A percentile compares a stretch with the other conserved stretches of the same genome.
Evolutionary conservation across 2,113 vertebrate genomes (phyloP).

Genomic region (Aegithalos caudatus): DNA sequence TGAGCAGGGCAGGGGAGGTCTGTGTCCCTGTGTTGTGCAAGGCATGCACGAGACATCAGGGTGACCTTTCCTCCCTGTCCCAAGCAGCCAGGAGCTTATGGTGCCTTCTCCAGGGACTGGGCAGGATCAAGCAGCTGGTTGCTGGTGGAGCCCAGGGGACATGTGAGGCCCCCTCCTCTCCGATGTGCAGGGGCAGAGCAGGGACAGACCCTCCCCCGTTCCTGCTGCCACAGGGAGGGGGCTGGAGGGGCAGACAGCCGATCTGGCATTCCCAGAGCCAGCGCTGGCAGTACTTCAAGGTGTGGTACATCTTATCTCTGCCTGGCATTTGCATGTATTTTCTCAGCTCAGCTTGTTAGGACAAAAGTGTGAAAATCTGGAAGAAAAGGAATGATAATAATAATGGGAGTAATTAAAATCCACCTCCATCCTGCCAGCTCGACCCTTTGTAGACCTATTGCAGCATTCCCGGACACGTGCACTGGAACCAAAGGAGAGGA

Average conservation of each 20-base stretch:
- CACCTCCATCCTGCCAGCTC: neutral
- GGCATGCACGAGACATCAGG: neutral
- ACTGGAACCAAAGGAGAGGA: neutral
- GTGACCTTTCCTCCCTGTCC: neutral
- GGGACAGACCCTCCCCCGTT: neutral
- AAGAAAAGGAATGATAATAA: slow-evolving; percentile 47
- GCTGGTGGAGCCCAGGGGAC: accelerated
- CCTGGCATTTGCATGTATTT: slow-evolving; percentile 47
- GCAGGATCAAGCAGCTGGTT: neutral
- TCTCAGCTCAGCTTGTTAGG: slow-evolving; percentile 57
- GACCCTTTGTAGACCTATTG: neutral
- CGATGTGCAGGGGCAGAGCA: accelerated
- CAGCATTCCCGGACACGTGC: neutral
- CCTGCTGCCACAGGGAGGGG: neutral
- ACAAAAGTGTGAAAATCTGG: slow-evolving; percentile 61
- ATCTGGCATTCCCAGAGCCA: neutral
- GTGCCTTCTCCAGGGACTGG: neutral
- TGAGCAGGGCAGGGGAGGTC: neutral
- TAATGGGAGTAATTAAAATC: slow-evolving; percentile 58
- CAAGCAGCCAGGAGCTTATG: neutral
- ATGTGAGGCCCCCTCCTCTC: neutral
- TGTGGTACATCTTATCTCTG: slow-evolving; percentile 21
- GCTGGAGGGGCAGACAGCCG: neutral
- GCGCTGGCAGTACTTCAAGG: slow-evolving; percentile 38
- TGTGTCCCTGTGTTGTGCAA: neutral